Evolutionary conservation across 2,888 invertebrate species (phyloP), one percentile per base, ranked within the genome.

Genomic region (Nomada flava): DNA sequence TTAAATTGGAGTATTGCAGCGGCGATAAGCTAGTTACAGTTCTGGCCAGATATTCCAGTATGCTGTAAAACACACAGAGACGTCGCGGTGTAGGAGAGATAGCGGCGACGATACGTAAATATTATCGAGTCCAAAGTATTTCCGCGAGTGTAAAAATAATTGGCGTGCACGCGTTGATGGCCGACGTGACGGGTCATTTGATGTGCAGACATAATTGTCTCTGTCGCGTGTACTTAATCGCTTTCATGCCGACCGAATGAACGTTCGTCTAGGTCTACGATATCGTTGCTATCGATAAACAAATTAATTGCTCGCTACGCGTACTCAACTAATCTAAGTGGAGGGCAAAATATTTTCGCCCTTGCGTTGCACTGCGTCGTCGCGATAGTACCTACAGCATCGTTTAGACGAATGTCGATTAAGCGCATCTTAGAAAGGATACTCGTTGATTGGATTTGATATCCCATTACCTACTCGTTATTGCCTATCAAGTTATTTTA

Each of bases 271-370:
- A 79, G 85, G 62, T 80, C 85, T 86, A 85, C 76, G 76, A 85
- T 79, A 67, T 69, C 78, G 76, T 73, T 82, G 68, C 83, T 68
- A 85, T 82, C 85, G 87, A 90, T 89, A 90, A 90, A 90, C 89
- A 90, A 85, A 90, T 89, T 90, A 90, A 90, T 90, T 86, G 85
- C 77, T 79, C 76, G 63, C 76, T 72, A 77, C 65, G 72, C 60
- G 64, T 59, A 69, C 59, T 79, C 69, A 60, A 64, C 47, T 71
- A 53, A 79, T 79, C 74, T 81, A 74, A 79, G 75, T 75, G 55
- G 74, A 53, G 64, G 67, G 18, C 79, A 36, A 20, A 20, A 23
- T 26, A 20, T 55, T 68, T 44, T 55, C 74, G 68, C 57, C 80
- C 79, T 76, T 70, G 53, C 29, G 2, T n/a, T 26, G n/a, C 23